Base-by-base conservation (phyloP, 2,113 vertebrate genomes). In the Passer domesticus region DNA sequence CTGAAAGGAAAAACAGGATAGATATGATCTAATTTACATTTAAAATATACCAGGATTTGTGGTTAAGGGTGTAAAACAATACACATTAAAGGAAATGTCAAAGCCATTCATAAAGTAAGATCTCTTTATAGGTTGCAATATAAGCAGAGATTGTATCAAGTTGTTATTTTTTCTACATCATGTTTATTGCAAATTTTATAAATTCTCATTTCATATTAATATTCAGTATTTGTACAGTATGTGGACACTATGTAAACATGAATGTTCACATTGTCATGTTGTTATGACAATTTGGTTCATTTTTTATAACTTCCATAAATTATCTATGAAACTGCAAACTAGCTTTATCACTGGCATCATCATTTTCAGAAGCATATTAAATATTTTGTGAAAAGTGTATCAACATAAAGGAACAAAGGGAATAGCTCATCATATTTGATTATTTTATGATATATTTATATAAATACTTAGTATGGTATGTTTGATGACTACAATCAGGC, bases 221-320 rank as follows among this genome's bases (percentile, higher is more conserved):
- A 98, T 97, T 97, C 97, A 97, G 96, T 98, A 98, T 98, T 98
- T 97, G 97, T 97, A 98, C 96, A 97, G 94, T 96, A 97, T 96
- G 96, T 97, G 96, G 97, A 97, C 94, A 92, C 94, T 97, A 94
- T 97, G 97, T 96, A 94, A 97, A 97, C 97, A 97, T 94, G 96
- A 96, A 97, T 98, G 97, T 98, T 98, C 98, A 97, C 96, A 97
- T 98, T 98, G 98, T 98, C 98, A 98, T 97, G 89, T 96, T 97
- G 97, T 98, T 98, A 98, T 98, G 98, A 98, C 98, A 98, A 98
- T 98, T 97, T 97, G 91, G 95, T 98, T 97, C 96, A 97, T 97
- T 97, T 97, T 97, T 98, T 93, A 97, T 96, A 97, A 94, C 95
- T 97, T 97, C 97, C 98, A 98, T 98, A 98, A 97, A 98, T 97